Base-by-base conservation (phyloP, 2,888 invertebrate species). In the Corythucha ciliata region DNA sequence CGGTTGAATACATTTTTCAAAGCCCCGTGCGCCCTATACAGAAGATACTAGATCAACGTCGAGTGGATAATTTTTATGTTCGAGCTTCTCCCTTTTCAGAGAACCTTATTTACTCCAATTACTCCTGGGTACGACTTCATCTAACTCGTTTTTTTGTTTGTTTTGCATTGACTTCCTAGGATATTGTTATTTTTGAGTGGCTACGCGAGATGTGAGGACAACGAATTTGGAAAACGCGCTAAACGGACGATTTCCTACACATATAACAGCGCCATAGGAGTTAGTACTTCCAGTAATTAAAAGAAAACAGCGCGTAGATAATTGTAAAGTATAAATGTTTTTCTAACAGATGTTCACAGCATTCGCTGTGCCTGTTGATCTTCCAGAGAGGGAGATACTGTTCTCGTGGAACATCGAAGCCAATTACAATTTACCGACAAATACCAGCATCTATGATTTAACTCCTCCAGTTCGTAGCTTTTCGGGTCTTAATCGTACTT, bases 391-490 rank as follows among this genome's bases (percentile, higher is more conserved):
- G 32, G 59, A 61, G 45, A 58, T 64, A 6, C 58, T 62, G n/a
- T 55, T 64, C 39, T 63, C 64, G 0, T 63, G 61, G 56, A 64
- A 64, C 53, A 61, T 63, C 41, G 65, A 65, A 55, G 64, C 63
- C 1, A 64, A 64, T 54, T 65, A 64, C 55, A 54, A 57, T 34
- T 54, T 65, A n/a, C 63, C 64, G 4, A 59, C 57, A 36, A 62
- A 65, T 47, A 54, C 65, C 33, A 51, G 54, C 29, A 49, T 55
- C 16, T 58, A 56, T 36, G 55, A 57, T 20, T 21, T 57, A n/a
- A 55, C 56, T 25, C 49, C 56, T 4, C 56, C 57, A 1, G 57
- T 53, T 12, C 46, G 50, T 25, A 42, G 50, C 42, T 50, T 50
- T 24, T 50, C 42, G 14, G 33, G 50, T 2, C 41, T 58, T 27